A percentile compares a stretch with the other conserved stretches of the same genome.
phyloP scores from a whole-genome alignment of 2,888 invertebrate species.

The Spisula solida region DNA sequence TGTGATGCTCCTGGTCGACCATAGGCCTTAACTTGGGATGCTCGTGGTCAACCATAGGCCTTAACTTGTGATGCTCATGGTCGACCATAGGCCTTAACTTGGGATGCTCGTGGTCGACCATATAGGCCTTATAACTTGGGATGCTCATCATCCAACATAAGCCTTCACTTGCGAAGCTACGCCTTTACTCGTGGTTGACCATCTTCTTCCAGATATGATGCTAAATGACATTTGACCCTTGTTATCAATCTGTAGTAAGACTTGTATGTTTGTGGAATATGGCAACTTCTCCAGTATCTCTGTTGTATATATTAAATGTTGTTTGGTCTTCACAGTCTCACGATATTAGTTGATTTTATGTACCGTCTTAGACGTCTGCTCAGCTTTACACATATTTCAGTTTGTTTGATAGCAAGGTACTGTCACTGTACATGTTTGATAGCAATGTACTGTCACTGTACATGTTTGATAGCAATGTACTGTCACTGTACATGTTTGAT shows the following conservation, averaged over 20 bases:
- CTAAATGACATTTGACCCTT: no score
- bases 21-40: no score
- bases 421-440: not conserved
- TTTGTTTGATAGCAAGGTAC: not conserved
- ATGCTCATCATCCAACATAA: no score
- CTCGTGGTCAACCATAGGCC: no score
- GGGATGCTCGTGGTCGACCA: no score
- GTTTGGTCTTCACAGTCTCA: not conserved
- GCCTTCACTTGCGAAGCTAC: no score
- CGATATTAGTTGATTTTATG: not conserved
- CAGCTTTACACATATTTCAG: not conserved
- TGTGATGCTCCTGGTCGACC: no score
- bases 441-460: not conserved
- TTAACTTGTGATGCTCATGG: no score
- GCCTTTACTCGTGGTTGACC: no score
- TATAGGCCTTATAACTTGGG: no score
- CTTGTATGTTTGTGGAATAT: not conserved
- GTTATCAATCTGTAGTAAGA: not conserved
- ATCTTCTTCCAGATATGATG: no score
- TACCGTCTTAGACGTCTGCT: not conserved
- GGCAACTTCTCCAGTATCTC: not conserved
- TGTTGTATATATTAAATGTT: slow-evolving; percentile 12
- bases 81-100: no score
- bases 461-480: not conserved
- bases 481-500: not conserved